phyloP scores from a whole-genome alignment of 1,140 invertebrate species.

The Apis cerana region DNA sequence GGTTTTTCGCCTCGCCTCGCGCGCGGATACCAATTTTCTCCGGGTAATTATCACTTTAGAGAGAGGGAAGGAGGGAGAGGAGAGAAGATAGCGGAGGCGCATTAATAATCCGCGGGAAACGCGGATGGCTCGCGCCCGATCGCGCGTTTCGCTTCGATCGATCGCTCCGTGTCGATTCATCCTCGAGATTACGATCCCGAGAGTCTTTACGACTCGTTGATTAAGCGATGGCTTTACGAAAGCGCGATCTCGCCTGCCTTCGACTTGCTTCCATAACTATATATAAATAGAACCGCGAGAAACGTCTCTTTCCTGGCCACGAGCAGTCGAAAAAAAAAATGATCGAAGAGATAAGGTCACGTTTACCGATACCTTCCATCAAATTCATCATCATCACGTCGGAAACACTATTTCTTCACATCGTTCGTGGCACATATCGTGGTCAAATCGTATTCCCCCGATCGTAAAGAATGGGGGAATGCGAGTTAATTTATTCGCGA shows the following conservation, averaged over 20 bases:
- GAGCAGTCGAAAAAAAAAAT: too few species aligned
- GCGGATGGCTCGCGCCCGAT: neutral
- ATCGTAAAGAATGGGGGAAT: too few species aligned
- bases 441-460: too few species aligned
- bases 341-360: too few species aligned
- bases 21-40: conserved; percentile 40
- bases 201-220: neutral
- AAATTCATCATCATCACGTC: too few species aligned
- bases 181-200: neutral
- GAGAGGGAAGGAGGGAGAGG: neutral
- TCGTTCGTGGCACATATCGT: too few species aligned
- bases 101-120: conserved; percentile 31
- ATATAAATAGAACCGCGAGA: too few species aligned
- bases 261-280: too few species aligned
- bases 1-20: conserved; percentile 7
- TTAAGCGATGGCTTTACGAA: conserved; percentile 11
- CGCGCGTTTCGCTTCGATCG: neutral
- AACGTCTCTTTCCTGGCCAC: too few species aligned
- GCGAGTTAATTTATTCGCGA: too few species aligned
- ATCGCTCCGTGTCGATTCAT: neutral
- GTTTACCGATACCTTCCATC: too few species aligned
- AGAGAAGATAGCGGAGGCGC: conserved; percentile 3
- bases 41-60: conserved; percentile 40
- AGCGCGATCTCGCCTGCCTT: too few species aligned
- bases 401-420: neutral